phyloP scores from a whole-genome alignment of 2,797 vertebrate genomes.

The Danio albolineatus region DNA sequence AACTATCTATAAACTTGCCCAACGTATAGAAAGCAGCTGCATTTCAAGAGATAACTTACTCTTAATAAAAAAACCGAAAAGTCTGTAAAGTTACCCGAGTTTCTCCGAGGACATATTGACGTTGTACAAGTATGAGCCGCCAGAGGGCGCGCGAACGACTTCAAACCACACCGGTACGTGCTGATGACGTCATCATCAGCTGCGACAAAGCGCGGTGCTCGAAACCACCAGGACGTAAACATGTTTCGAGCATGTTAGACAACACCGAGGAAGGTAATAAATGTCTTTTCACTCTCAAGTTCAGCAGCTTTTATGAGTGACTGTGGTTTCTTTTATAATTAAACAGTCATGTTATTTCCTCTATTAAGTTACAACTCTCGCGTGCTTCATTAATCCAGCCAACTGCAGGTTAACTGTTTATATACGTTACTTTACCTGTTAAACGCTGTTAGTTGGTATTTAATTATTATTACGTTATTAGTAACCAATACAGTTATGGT shows the following conservation, averaged over 20 bases:
- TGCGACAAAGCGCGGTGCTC: neutral
- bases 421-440: no score
- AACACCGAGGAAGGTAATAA: neutral
- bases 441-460: no score
- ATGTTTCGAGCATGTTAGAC: neutral
- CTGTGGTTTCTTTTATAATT: neutral
- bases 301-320: no score
- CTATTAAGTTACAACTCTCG: neutral
- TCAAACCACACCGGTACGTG: neutral
- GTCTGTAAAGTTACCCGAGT: no score
- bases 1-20: no score
- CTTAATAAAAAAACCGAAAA: neutral
- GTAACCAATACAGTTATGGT: no score
- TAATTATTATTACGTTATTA: no score
- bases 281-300: no score
- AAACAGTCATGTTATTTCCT: no score
- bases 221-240: neutral
- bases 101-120: neutral
- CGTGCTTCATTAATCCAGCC: neutral
- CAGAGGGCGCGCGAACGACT: slow-evolving; percentile 1
- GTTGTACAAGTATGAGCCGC: neutral
- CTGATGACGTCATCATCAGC: neutral
- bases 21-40: neutral
- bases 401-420: no score
- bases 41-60: neutral